Conservation (phyloP, 2,113 vertebrate genomes). For the Synchiropus splendidus region DNA sequence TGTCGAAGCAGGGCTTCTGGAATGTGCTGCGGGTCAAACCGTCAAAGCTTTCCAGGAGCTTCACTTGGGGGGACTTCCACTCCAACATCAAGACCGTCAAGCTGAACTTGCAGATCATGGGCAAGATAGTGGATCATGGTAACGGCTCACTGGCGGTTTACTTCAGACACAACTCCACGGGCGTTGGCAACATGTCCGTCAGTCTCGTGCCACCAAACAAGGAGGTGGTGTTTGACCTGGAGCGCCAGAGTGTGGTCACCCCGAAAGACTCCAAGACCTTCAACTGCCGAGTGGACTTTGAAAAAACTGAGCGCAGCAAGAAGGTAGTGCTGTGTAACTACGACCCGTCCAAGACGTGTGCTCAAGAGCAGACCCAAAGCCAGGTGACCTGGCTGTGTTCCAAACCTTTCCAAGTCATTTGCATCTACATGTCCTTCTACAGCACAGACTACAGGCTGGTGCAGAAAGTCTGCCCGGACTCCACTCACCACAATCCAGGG, state of each 20-base stretch:
- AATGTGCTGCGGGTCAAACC: slow-evolving; percentile 1
- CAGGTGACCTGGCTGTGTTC: slow-evolving; percentile 83
- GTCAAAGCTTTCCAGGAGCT: slow-evolving; percentile 70
- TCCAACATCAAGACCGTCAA: slow-evolving; percentile 90
- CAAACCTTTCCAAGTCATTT: slow-evolving; percentile 80
- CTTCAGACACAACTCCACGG: slow-evolving; percentile 84
- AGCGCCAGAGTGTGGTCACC: slow-evolving; percentile 82
- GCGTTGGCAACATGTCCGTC: slow-evolving; percentile 83
- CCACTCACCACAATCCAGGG: slow-evolving; percentile 63
- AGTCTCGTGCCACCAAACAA: slow-evolving; percentile 81
- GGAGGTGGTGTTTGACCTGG: slow-evolving; percentile 79
- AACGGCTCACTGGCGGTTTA: slow-evolving; percentile 83
- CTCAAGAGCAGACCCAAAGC: slow-evolving; percentile 78
- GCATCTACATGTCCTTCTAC: slow-evolving; percentile 86
- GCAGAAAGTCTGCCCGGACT: slow-evolving; percentile 85
- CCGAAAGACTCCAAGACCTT: slow-evolving; percentile 89
- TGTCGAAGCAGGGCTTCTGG: no score
- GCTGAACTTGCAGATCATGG: slow-evolving; percentile 81
- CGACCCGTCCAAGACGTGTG: slow-evolving; percentile 79
- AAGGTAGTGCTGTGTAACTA: slow-evolving; percentile 81
- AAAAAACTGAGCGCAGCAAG: slow-evolving; percentile 77
- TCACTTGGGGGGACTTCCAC: slow-evolving; percentile 87
- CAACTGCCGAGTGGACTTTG: slow-evolving; percentile 82
- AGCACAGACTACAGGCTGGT: slow-evolving; percentile 85
- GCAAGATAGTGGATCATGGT: slow-evolving; percentile 85